phyloP scores from a whole-genome alignment of 1,140 invertebrate genomes.

The Lutraria rhynchaena region DNA sequence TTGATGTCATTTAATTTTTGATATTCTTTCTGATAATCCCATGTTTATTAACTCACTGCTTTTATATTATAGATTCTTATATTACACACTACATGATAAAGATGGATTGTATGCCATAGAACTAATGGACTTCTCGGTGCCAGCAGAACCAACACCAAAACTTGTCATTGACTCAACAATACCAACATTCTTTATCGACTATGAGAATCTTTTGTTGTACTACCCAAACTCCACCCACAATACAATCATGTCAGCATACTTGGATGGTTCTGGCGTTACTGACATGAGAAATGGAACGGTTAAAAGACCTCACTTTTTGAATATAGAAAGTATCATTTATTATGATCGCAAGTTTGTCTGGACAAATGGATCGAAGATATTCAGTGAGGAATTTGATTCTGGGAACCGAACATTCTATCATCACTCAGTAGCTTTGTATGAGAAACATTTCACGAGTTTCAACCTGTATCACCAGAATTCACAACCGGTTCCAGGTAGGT shows the following conservation, averaged over 20 bases:
- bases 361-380: conserved; percentile 89
- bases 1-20: too few relatives aligned
- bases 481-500: conserved; percentile 74
- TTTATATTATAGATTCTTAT: conserved; percentile 87
- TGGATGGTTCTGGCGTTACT: conserved; percentile 90
- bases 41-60: conserved; percentile 14
- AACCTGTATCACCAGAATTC: conserved; percentile 71
- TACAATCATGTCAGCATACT: conserved; percentile 90
- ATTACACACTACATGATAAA: conserved; percentile 87
- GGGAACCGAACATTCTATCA: conserved; percentile 87
- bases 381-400: conserved; percentile 84
- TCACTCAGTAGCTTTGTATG: conserved; percentile 83
- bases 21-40: not conserved
- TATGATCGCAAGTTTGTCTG: conserved; percentile 87
- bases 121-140: conserved; percentile 86
- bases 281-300: conserved; percentile 88
- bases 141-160: conserved; percentile 38
- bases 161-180: conserved; percentile 86
- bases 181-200: conserved; percentile 90
- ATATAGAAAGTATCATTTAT: conserved; percentile 66
- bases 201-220: conserved; percentile 90
- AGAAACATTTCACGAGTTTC: conserved; percentile 68
- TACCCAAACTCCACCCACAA: conserved; percentile 88
- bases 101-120: conserved; percentile 91
- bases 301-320: conserved; percentile 79